Evolutionary conservation across 2,888 invertebrate species (phyloP).

Genomic region (Chloromyia formosa): DNA sequence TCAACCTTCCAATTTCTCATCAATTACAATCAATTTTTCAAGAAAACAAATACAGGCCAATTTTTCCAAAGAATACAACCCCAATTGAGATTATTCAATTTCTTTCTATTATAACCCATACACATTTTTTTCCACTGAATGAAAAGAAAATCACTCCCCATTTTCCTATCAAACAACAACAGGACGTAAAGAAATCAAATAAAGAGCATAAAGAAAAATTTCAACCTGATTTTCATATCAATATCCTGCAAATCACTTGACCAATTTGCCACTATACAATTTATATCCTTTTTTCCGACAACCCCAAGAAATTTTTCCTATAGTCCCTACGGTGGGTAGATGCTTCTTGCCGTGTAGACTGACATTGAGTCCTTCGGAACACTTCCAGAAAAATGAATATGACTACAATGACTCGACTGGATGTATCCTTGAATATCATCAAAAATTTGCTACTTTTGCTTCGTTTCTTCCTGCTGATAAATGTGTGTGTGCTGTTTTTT

Average conservation of each 20-base stretch:
- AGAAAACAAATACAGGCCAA: no score
- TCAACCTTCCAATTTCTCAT: no score
- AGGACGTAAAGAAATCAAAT: constrained; percentile 30
- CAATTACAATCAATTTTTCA: no score
- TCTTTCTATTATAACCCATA: neutral
- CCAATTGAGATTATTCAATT: neutral
- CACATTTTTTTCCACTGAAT: neutral
- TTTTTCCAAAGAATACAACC: neutral
- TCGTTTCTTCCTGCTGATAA: constrained; percentile 4
- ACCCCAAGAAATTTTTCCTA: constrained; percentile 26
- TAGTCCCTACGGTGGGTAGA: constrained; percentile 6
- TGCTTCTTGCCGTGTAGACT: constrained; percentile 2
- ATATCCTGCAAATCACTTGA: constrained; percentile 50
- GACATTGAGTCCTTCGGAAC: constrained; percentile 8
- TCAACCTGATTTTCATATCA: constrained; percentile 50
- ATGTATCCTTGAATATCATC: constrained; percentile 13
- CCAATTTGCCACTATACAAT: constrained; percentile 47
- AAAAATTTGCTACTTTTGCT: constrained; percentile 36
- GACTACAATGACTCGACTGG: constrained; percentile 13
- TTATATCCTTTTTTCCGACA: constrained; percentile 32
- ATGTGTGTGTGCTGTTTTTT: neutral
- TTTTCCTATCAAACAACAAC: constrained; percentile 5
- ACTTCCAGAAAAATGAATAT: constrained; percentile 7
- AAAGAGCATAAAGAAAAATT: constrained; percentile 34
- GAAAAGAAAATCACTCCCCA: neutral